Evolutionary conservation across 2,113 vertebrate genomes (phyloP).

Genomic region (Lophius piscatorius): DNA sequence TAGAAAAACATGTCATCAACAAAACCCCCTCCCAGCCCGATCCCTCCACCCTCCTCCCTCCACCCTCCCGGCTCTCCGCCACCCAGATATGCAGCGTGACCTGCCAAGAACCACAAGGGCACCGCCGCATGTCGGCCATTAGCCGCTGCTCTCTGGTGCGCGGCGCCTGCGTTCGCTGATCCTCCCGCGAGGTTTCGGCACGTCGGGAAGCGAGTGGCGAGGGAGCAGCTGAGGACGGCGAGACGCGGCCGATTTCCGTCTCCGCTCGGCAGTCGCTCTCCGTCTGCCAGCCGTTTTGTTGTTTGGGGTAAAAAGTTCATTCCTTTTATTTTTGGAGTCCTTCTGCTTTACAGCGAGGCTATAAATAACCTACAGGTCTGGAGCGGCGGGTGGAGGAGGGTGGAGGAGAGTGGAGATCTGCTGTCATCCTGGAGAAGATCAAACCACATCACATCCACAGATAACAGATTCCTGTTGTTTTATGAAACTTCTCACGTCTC

Average conservation of each 20-base stretch:
- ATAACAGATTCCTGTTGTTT: constrained; percentile 26
- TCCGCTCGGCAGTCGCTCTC: constrained; percentile 68
- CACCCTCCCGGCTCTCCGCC: neutral
- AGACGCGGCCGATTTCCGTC: constrained; percentile 61
- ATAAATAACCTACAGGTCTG: constrained; percentile 70
- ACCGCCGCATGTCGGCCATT: constrained; percentile 84
- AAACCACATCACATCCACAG: constrained; percentile 15
- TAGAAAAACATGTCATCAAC: too few species aligned
- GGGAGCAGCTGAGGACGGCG: constrained; percentile 76
- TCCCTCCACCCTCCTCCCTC: neutral
- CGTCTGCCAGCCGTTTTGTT: constrained; percentile 54
- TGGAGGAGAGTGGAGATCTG: constrained; percentile 46
- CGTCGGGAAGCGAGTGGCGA: constrained; percentile 36
- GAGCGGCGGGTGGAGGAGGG: constrained; percentile 34
- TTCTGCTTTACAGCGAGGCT: constrained; percentile 54
- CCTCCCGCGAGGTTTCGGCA: constrained; percentile 5
- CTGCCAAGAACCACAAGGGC: constrained; percentile 88
- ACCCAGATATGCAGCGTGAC: constrained; percentile 49
- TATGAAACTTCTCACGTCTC: constrained; percentile 22
- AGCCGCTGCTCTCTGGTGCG: constrained; percentile 52
- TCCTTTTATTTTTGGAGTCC: constrained; percentile 66
- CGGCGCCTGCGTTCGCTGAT: neutral
- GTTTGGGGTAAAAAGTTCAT: constrained; percentile 76
- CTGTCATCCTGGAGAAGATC: constrained; percentile 61
- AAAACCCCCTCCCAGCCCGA: neutral